Percentiles rank a stretch among this genome's conserved stretches.
Evolutionary conservation across 2,888 invertebrate species (phyloP).

Genomic region (Ditula angustiorana): DNA sequence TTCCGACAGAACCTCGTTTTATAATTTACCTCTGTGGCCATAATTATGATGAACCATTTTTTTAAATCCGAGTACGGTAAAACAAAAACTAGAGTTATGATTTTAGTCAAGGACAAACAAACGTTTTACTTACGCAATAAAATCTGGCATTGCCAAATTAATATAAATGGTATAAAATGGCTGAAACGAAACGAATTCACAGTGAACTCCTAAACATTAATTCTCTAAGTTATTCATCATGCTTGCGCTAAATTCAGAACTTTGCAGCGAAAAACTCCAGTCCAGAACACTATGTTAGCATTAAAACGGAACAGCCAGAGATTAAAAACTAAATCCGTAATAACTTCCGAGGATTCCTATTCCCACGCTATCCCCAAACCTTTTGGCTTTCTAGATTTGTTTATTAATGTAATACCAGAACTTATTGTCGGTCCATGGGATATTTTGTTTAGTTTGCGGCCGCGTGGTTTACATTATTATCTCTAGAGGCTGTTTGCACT

Average conservation of each 20-base stretch:
- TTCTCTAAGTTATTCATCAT: constrained; percentile 4
- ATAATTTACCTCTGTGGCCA: too few relatives aligned
- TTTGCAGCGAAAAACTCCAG: constrained; percentile 24
- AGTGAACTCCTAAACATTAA: neutral
- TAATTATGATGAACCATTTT: too few relatives aligned
- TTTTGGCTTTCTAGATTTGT: constrained; percentile 15
- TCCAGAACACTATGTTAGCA: constrained; percentile 18
- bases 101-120: too few relatives aligned
- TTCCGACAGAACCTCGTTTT: too few relatives aligned
- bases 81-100: too few relatives aligned
- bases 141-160: too few relatives aligned
- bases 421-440: constrained; percentile 68
- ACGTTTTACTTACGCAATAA: too few relatives aligned
- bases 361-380: neutral
- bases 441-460: constrained; percentile 75
- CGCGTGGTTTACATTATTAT: constrained; percentile 62
- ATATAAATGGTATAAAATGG: neutral
- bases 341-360: constrained; percentile 11
- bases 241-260: constrained; percentile 7
- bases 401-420: constrained; percentile 50
- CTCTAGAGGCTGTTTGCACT: constrained; percentile 62
- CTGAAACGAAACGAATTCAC: neutral
- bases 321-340: constrained; percentile 39
- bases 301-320: constrained; percentile 29
- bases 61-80: too few relatives aligned